Percentiles rank a stretch among this genome's conserved stretches.
Conservation (phyloP, 2,797 vertebrate genomes). For the Myotis pilosus region DNA sequence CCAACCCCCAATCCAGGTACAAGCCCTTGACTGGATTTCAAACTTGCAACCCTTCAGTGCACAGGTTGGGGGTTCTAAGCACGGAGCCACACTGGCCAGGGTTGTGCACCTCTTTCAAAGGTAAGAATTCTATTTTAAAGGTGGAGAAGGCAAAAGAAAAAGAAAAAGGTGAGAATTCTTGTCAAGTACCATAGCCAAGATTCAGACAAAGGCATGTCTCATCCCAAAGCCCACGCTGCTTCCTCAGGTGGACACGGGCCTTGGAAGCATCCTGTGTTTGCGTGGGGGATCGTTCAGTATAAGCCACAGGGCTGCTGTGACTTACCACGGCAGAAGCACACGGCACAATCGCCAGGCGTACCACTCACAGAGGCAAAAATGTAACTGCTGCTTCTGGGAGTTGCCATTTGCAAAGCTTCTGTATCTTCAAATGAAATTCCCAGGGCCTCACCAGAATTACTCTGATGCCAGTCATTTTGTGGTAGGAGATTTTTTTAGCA, state of each 20-base stretch:
- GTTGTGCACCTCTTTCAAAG: too few relatives aligned
- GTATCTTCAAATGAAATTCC: background rate
- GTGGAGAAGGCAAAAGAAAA: background rate
- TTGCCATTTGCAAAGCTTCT: background rate
- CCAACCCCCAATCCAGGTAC: too few relatives aligned
- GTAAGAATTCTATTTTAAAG: too few relatives aligned
- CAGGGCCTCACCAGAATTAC: background rate
- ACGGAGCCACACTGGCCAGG: too few relatives aligned
- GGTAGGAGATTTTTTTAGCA: background rate
- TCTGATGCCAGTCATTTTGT: background rate
- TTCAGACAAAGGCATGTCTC: background rate
- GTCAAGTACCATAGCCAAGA: background rate
- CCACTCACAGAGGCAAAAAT: background rate
- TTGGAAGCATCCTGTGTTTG: background rate
- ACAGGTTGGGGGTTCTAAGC: too few relatives aligned
- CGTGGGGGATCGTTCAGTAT: too few relatives aligned
- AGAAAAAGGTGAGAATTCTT: background rate
- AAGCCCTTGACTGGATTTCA: too few relatives aligned
- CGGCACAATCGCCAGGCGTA: rapidly evolving
- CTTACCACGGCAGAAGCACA: rapidly evolving
- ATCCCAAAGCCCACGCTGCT: background rate
- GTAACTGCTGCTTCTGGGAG: background rate
- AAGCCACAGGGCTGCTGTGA: too few relatives aligned
- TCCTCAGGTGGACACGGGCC: background rate
- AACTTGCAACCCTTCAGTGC: too few relatives aligned